A percentile compares a stretch with the other conserved stretches of the same genome.
Evolutionary conservation across 2,888 invertebrate species (phyloP).

Genomic region (Pseudolycoriella hygida): DNA sequence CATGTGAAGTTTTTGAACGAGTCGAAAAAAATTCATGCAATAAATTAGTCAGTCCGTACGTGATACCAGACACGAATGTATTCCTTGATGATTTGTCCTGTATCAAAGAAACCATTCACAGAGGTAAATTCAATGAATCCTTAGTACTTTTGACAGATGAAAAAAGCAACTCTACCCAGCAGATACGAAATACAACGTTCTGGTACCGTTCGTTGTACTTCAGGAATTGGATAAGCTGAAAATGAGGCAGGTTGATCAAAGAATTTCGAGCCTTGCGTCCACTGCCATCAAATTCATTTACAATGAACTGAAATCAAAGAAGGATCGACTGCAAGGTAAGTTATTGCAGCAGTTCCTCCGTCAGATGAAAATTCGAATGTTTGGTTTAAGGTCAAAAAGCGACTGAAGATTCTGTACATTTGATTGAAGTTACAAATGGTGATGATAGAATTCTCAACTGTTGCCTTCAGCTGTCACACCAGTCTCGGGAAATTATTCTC

Average conservation of each 20-base stretch:
- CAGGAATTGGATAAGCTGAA: constrained; percentile 33
- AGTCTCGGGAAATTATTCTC: constrained; percentile 27
- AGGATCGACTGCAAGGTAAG: constrained; percentile 33
- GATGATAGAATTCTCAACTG: constrained; percentile 36
- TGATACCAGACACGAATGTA: constrained; percentile 34
- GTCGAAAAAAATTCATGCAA: no score
- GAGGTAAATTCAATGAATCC: constrained; percentile 11
- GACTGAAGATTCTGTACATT: constrained; percentile 25
- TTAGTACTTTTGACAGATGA: not conserved
- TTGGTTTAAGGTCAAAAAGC: constrained; percentile 30
- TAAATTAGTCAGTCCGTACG: constrained; percentile 13
- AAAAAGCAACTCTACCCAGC: constrained; percentile 11
- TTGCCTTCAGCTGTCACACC: constrained; percentile 29
- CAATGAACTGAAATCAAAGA: constrained; percentile 15
- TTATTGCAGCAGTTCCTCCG: not conserved
- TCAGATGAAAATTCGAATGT: not conserved
- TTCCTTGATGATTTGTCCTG: constrained; percentile 27
- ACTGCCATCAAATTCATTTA: constrained; percentile 22
- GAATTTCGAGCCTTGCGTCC: constrained; percentile 11
- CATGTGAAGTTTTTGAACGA: constrained; percentile 6
- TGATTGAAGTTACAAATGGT: constrained; percentile 24
- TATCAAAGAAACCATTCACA: constrained; percentile 21
- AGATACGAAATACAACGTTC: constrained; percentile 16
- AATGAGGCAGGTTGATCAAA: constrained; percentile 15
- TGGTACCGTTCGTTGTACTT: constrained; percentile 34